Base-by-base conservation (phyloP, 1,140 invertebrate genomes). In the Argopecten irradians region DNA sequence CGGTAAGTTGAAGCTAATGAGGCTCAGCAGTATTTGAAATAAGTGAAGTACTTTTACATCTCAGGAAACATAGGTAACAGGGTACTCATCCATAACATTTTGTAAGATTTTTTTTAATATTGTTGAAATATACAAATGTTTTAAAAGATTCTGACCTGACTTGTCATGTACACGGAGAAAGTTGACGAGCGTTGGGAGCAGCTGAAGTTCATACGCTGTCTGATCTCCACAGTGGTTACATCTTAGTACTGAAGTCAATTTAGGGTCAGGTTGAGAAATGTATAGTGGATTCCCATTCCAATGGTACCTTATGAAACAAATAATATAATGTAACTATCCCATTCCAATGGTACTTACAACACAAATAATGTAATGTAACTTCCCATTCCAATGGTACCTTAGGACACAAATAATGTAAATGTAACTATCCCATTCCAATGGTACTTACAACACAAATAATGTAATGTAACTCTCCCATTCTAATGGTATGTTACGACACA, bases 201-300 rank as follows among this genome's bases (percentile, higher is more conserved):
- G 94, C 96, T 98, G 98, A 7, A 98, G 94, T 95, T 98, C 98
- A 94, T 97, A 98, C 3, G 96, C 96, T 90, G 97, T 96, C 85
- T 97, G 96, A 8, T 96, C 96, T 33, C 97, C 97, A 93, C 98
- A 98, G 92, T 71, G 39, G 35, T 9, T 33, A 36, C 34, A 33
- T 19, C 22, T 32, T 0, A 34, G 19, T 28, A 33, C 34, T 33
- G 11, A 8, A 32, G 28, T 22, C 33, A 86, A 19, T 9, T 82
- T 35, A 7, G 13, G 16, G 28, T 82, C 46, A 86, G 84, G 84
- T 71, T 34, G 85, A 82, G 82, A 87, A 34, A 92, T 91, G 34
- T 89, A 90, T 34, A 93, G 43, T 8, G 92, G 92, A 32, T 71
- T 86, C 22, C 92, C 92, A 90, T 89, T 88, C 86, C 91, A 92